phyloP scores from a whole-genome alignment of 2,113 vertebrate genomes.

The Oenanthe melanoleuca region DNA sequence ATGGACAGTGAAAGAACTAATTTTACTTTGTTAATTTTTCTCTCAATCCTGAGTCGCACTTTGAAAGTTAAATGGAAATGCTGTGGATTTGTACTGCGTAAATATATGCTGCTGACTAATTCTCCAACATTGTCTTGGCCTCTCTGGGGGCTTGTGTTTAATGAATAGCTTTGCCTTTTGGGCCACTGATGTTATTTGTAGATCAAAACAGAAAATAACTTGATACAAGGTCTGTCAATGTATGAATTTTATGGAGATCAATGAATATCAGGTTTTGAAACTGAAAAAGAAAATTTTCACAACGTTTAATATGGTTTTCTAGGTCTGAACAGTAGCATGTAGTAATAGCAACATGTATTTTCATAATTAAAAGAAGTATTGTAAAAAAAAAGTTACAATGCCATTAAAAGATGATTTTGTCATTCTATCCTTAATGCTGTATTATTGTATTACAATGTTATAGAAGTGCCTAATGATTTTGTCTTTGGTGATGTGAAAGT shows the following conservation, averaged over 20 bases:
- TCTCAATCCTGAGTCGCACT: neutral
- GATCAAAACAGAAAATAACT: neutral
- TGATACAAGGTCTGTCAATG: neutral
- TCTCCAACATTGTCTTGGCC: neutral
- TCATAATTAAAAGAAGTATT: neutral
- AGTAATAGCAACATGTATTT: neutral
- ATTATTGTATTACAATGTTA: neutral
- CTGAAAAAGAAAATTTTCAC: neutral
- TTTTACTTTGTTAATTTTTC: neutral
- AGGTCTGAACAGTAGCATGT: neutral
- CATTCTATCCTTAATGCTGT: neutral
- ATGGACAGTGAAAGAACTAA: neutral
- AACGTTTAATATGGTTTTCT: neutral
- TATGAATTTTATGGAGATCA: neutral
- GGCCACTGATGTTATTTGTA: neutral
- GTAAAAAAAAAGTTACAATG: neutral
- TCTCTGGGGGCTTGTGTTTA: neutral
- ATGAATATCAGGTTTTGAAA: neutral
- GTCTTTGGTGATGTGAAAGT: neutral
- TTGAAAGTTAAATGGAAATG: neutral
- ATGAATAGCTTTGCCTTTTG: conserved; percentile 7
- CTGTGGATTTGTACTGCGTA: neutral
- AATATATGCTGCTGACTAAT: neutral
- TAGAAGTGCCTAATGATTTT: conserved; percentile 15
- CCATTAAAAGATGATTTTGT: neutral